Conservation (phyloP, 2,113 vertebrate species). For the Athene noctua region DNA sequence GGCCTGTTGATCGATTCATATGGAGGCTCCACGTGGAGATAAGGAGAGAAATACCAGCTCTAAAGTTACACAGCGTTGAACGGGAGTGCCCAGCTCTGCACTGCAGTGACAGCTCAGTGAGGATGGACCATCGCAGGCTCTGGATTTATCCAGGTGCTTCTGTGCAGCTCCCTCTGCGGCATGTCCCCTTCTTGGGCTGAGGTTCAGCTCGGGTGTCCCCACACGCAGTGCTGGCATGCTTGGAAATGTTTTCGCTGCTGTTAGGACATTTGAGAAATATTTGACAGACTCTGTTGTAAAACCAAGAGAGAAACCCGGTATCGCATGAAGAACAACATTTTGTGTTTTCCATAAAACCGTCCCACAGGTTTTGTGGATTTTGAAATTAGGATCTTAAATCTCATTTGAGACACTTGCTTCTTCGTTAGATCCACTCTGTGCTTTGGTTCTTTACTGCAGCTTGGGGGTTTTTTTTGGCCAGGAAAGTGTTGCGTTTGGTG, state of each 20-base stretch:
- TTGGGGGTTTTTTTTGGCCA: not conserved
- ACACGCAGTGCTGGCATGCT: rapidly evolving
- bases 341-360: not conserved
- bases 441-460: not conserved
- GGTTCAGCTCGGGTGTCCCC: not conserved
- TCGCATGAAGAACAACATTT: rapidly evolving
- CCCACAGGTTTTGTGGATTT: not conserved
- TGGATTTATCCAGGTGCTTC: rapidly evolving
- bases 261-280: not conserved
- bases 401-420: not conserved
- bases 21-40: not conserved
- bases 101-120: rapidly evolving
- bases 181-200: rapidly evolving
- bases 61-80: rapidly evolving
- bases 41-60: not conserved
- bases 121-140: rapidly evolving
- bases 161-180: not conserved
- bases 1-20: rapidly evolving
- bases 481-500: not conserved
- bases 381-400: not conserved
- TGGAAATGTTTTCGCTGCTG: rapidly evolving
- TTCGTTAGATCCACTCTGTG: not conserved
- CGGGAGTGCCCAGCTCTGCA: rapidly evolving
- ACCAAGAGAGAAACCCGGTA: not conserved
- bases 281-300: not conserved